phyloP scores from a whole-genome alignment of 2,888 invertebrate genomes.

The Patella ulyssiponensis region DNA sequence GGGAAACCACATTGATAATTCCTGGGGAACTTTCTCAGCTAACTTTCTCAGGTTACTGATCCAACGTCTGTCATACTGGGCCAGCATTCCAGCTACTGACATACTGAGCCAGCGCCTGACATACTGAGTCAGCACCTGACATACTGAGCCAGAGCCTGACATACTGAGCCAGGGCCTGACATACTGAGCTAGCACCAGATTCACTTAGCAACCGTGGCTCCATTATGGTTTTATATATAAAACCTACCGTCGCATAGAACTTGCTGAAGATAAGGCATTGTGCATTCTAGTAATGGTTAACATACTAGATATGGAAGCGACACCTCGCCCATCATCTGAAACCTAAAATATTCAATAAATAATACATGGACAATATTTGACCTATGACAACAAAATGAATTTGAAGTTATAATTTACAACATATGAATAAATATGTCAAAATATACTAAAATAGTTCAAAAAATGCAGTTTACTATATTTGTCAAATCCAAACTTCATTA shows the following conservation, averaged over 20 bases:
- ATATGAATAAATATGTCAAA: neutral
- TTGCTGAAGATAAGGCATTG: slow-evolving; percentile 73
- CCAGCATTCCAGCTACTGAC: no score
- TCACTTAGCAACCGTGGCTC: neutral
- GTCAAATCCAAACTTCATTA: no score
- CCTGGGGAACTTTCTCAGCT: no score
- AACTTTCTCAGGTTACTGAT: neutral
- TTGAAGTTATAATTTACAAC: no score
- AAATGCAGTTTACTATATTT: neutral
- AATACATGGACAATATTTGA: neutral
- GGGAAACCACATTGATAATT: neutral
- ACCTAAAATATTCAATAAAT: slow-evolving; percentile 58
- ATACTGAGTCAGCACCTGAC: neutral
- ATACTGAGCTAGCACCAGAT: neutral
- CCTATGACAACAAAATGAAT: neutral
- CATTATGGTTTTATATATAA: neutral
- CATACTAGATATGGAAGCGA: slow-evolving; percentile 75
- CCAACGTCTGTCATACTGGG: neutral
- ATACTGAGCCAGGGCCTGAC: slow-evolving; percentile 2
- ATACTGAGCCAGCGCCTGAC: slow-evolving; percentile 10
- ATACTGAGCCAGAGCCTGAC: no score
- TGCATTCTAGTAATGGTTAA: slow-evolving; percentile 76
- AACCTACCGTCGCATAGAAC: slow-evolving; percentile 73
- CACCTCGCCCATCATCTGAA: slow-evolving; percentile 74
- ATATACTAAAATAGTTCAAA: no score